Evolutionary conservation across 2,888 invertebrate genomes (phyloP), one percentile per base, ranked within the genome.

Genomic region (Allygus modestus): DNA sequence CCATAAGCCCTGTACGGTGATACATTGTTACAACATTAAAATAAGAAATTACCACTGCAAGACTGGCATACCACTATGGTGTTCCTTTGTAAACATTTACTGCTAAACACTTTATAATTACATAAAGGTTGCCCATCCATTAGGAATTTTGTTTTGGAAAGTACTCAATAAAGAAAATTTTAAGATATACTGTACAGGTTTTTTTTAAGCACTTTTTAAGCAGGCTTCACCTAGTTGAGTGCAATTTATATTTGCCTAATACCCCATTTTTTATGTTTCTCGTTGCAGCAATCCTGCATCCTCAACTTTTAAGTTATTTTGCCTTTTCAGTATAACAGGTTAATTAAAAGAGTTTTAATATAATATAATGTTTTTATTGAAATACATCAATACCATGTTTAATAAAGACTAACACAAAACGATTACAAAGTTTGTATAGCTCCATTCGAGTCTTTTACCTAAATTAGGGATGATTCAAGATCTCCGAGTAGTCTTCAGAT

Each of bases 401-500:
- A 46, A 15, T 46, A 46, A 46, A 46, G 15, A 46, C 2, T 46
- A 46, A 46, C 46, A 46, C 15, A 46, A 46, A 46, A 46, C 46
- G 4, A 46, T 46, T 46, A 15, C 20, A 46, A 79, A 79, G 17
- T 26, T 41, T 79, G 79, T 51, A 43, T 79, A 51, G 43, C 79
- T 79, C 51, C 26, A 51, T 79, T 79, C 23, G n/a, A 26, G 79
- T 79, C 37, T 79, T 43, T 79, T 31, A 79, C 26, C 79, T 79
- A 43, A 46, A 43, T 79, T 79, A 58, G 46, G 46, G 31, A 79
- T 51, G 23, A 79, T 46, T 79, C 79, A 79, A 20, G n/a, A 41
- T 43, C 12, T 26, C 26, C 4, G 23, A 46, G 26, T 75, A 75
- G 20, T 75, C 28, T n/a, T 75, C 26, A 37, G n/a, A 75, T 75